phyloP scores from a whole-genome alignment of 1,140 invertebrate species.

The Bombus huntii region DNA sequence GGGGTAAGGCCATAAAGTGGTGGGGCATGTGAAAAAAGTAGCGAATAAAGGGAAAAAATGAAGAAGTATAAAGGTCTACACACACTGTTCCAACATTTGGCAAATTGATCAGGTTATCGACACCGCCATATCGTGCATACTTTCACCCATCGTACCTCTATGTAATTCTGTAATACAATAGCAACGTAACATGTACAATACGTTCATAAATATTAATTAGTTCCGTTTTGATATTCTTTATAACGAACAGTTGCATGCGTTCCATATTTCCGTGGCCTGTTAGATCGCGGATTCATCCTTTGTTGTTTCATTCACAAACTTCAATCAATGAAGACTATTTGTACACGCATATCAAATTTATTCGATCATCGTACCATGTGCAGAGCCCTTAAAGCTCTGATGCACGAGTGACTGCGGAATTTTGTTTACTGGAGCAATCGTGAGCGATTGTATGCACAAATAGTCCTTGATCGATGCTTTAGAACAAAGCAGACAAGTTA shows the following conservation, averaged over 20 bases:
- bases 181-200: neutral
- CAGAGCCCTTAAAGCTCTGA: neutral
- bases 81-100: neutral
- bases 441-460: too few relatives aligned
- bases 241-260: neutral
- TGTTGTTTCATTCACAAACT: neutral
- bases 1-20: neutral
- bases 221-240: neutral
- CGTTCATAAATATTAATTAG: neutral
- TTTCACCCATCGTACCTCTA: neutral
- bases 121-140: too few relatives aligned
- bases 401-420: neutral
- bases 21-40: constrained; percentile 1
- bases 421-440: neutral
- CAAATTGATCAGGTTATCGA: neutral
- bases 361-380: neutral
- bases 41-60: neutral
- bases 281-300: neutral
- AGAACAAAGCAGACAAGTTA: too few relatives aligned
- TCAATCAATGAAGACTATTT: neutral
- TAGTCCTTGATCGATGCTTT: too few relatives aligned
- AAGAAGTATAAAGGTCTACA: neutral
- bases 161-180: neutral
- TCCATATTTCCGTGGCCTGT: neutral
- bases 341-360: neutral